Evolutionary conservation across 2,113 vertebrate genomes (phyloP).

Genomic region (Anhinga rufa): DNA sequence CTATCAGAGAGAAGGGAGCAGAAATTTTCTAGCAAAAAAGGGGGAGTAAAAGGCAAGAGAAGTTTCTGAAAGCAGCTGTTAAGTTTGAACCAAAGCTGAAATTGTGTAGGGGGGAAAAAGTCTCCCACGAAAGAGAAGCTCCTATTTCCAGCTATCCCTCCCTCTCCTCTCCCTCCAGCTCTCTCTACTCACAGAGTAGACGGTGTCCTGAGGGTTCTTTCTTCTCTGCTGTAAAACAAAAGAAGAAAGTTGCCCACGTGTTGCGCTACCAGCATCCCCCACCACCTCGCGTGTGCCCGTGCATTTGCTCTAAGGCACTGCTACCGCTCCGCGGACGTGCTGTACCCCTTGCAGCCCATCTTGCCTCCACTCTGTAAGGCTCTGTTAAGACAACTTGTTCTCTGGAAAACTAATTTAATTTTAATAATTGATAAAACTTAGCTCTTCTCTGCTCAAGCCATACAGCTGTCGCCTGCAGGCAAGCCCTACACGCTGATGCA

Average conservation of each 20-base stretch:
- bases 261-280: not conserved
- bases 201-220: conserved; percentile 63
- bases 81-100: not conserved
- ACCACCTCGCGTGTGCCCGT: accelerated
- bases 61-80: not conserved
- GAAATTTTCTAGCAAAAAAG: not conserved
- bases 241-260: not conserved
- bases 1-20: not conserved
- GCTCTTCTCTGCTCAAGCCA: not conserved
- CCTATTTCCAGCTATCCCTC: not conserved
- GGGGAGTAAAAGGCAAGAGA: not conserved
- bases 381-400: not conserved
- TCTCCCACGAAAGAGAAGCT: not conserved
- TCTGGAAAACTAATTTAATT: not conserved
- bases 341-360: not conserved
- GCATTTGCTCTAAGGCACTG: not conserved
- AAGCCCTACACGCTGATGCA: not conserved
- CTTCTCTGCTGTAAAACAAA: conserved; percentile 63
- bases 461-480: not conserved
- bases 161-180: not conserved
- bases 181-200: conserved; percentile 73
- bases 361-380: not conserved
- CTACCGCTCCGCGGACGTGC: accelerated
- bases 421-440: not conserved
- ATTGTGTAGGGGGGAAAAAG: accelerated